Conservation (phyloP, 1,140 invertebrate species). For the Maniola jurtina region DNA sequence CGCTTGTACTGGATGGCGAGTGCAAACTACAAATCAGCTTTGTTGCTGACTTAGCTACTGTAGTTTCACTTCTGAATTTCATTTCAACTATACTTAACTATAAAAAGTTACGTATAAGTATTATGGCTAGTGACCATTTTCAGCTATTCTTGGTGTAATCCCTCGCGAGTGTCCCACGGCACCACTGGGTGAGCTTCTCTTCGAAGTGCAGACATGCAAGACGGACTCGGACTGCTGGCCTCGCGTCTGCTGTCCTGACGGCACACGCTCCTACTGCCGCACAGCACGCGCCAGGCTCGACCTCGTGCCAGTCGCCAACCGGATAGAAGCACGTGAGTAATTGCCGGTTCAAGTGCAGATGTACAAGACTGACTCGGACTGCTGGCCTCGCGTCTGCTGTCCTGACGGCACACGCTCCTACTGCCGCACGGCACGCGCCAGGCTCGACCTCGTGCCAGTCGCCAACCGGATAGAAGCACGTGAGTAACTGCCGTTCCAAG, state of each 20-base stretch:
- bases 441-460: constrained; percentile 81
- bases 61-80: neutral
- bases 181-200: constrained; percentile 82
- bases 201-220: constrained; percentile 82
- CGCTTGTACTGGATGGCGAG: too few species aligned
- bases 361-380: constrained; percentile 83
- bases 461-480: constrained; percentile 72
- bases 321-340: constrained; percentile 69
- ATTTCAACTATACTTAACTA: too few species aligned
- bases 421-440: constrained; percentile 82
- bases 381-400: constrained; percentile 85
- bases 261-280: constrained; percentile 82
- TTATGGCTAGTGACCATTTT: constrained; percentile 28
- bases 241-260: constrained; percentile 85
- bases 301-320: constrained; percentile 79
- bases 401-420: constrained; percentile 82
- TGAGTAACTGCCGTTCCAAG: constrained; percentile 67
- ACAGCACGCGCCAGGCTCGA: constrained; percentile 82
- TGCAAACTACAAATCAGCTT: too few species aligned
- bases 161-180: constrained; percentile 82
- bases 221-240: constrained; percentile 84
- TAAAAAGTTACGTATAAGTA: neutral
- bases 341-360: constrained; percentile 80
- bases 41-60: too few species aligned
- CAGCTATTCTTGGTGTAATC: constrained; percentile 82